Conservation (phyloP, 2,797 vertebrate species). For the Sebastes itinus region DNA sequence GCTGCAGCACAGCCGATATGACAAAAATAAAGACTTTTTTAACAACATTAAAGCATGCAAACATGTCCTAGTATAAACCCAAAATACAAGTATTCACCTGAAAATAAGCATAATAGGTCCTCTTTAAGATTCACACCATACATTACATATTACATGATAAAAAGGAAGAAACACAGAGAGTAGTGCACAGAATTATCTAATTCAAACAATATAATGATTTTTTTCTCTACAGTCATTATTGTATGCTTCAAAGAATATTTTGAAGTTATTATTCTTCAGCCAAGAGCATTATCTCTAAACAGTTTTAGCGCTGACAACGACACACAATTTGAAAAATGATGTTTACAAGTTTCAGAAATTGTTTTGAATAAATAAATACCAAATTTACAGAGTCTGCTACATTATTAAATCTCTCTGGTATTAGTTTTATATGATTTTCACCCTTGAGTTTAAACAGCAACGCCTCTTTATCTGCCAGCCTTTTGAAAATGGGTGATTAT, state of each 20-base stretch:
- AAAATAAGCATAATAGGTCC: too few relatives aligned
- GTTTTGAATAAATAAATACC: constrained; percentile 20
- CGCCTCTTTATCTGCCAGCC: not conserved
- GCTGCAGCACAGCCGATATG: too few relatives aligned
- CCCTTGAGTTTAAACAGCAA: not conserved
- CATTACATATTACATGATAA: not conserved
- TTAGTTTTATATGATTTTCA: not conserved
- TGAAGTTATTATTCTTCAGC: not conserved
- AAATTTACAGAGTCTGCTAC: not conserved
- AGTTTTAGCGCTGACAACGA: not conserved
- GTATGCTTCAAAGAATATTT: not conserved
- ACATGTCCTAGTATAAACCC: too few relatives aligned
- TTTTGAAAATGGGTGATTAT: not conserved
- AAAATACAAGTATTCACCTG: too few relatives aligned
- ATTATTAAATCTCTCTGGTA: not conserved
- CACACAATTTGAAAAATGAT: not conserved
- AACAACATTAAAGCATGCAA: too few relatives aligned
- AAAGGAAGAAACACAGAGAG: not conserved
- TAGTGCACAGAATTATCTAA: not conserved
- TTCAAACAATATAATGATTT: not conserved
- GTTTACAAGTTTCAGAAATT: constrained; percentile 1
- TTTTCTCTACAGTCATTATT: constrained; percentile 1
- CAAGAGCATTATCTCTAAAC: not conserved
- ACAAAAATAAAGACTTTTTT: too few relatives aligned
- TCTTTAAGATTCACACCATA: not conserved